These are phyloP conservation scores for Heliangelus exortis DNA, from an alignment of 2,797 vertebrate genomes.

Conservation along the genomic window DNA sequence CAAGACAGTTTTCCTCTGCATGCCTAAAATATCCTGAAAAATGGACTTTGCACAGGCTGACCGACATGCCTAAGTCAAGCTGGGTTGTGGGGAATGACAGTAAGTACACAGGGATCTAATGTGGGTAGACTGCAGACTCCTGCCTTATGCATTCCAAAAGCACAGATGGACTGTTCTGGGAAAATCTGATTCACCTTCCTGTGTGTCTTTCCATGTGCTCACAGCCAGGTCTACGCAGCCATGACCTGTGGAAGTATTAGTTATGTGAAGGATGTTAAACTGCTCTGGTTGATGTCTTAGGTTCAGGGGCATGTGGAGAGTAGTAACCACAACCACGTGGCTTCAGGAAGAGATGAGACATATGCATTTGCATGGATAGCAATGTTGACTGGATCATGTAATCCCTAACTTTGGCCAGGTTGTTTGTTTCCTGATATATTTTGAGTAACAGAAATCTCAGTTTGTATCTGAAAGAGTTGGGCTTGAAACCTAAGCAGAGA, in stretches of 20 bases:
- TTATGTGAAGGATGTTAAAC: background rate
- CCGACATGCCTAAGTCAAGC: background rate
- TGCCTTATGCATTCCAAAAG: background rate
- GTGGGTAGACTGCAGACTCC: background rate
- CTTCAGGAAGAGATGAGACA: background rate
- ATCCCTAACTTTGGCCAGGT: background rate
- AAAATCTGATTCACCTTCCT: background rate
- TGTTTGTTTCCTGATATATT: background rate
- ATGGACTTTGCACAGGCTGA: background rate
- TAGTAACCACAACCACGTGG: rapidly evolving
- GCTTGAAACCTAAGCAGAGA: background rate
- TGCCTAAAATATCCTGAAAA: background rate
- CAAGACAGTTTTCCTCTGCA: background rate
- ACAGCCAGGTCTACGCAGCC: background rate
- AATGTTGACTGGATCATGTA: too few relatives aligned
- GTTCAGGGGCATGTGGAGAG: background rate
- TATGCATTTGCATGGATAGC: rapidly evolving
- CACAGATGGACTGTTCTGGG: background rate
- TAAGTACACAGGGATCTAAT: background rate
- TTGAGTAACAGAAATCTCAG: background rate
- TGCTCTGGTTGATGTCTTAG: background rate
- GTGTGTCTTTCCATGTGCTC: background rate
- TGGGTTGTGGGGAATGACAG: background rate
- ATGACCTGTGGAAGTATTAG: background rate
- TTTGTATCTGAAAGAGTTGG: background rate